Percentiles rank a stretch among this genome's conserved stretches.
These are phyloP conservation scores for Popillia japonica DNA, from an alignment of 1,140 invertebrate genomes.

Conservation along the genomic window DNA sequence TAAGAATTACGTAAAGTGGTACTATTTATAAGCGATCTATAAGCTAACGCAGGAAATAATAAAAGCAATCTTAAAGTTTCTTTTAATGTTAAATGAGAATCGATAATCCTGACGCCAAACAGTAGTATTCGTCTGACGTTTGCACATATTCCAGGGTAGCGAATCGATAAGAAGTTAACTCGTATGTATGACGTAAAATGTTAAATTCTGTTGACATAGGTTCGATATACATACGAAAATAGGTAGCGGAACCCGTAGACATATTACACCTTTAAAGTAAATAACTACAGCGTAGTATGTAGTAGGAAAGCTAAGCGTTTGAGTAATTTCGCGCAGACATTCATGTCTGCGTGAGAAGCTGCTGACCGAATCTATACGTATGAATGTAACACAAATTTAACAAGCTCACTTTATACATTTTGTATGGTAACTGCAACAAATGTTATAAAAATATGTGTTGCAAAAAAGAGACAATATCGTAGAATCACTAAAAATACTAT, in stretches of 20 bases:
- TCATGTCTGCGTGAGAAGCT: background rate
- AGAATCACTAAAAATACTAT: too few species aligned
- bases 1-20: too few species aligned
- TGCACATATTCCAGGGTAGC: background rate
- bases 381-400: background rate
- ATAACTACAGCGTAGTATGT: background rate
- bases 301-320: background rate
- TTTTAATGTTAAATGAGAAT: background rate
- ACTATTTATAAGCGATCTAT: too few species aligned
- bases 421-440: background rate
- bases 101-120: background rate
- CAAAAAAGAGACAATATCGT: too few species aligned
- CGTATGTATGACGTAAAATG: background rate
- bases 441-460: background rate
- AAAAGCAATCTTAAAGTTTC: too few species aligned
- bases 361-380: background rate
- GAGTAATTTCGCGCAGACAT: background rate
- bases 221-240: background rate
- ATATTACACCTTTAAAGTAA: background rate
- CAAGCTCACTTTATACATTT: slow-evolving; percentile 25
- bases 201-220: background rate
- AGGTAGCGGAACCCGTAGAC: background rate
- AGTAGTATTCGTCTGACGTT: background rate
- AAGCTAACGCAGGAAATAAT: too few species aligned
- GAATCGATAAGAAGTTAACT: background rate